Evolutionary conservation across 2,888 invertebrate species (phyloP).

Genomic region (Malacosoma neustria): DNA sequence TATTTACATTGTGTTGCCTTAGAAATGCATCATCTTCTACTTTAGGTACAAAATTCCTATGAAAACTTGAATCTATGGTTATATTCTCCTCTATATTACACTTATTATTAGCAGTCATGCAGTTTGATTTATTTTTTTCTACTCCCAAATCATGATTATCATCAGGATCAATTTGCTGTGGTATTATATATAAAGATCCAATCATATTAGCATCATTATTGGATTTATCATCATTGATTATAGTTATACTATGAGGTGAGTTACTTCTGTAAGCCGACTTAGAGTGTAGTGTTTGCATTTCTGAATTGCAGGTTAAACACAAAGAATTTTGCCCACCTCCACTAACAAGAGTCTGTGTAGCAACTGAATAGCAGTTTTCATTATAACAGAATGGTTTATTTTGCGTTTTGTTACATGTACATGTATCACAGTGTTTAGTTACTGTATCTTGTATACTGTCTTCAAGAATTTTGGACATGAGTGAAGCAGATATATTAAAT

Average conservation of each 20-base stretch:
- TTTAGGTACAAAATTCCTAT: constrained; percentile 27
- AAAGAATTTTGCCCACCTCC: constrained; percentile 68
- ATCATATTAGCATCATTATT: constrained; percentile 27
- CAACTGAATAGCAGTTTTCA: constrained; percentile 73
- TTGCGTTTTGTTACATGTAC: constrained; percentile 79
- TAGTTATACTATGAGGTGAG: constrained; percentile 47
- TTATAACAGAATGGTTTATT: constrained; percentile 70
- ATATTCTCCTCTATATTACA: constrained; percentile 29
- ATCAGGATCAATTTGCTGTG: constrained; percentile 32
- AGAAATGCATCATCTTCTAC: constrained; percentile 35
- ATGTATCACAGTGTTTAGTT: constrained; percentile 88
- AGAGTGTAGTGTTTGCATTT: constrained; percentile 57
- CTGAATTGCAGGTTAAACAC: constrained; percentile 78
- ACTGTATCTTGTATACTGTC: constrained; percentile 89
- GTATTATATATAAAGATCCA: constrained; percentile 45
- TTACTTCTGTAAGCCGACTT: constrained; percentile 53
- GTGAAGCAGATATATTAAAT: constrained; percentile 87
- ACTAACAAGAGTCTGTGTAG: constrained; percentile 75
- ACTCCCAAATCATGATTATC: constrained; percentile 17
- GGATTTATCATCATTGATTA: constrained; percentile 48
- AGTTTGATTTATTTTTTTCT: constrained; percentile 28
- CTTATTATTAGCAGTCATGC: constrained; percentile 22
- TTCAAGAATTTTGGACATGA: constrained; percentile 93
- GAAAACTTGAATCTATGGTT: constrained; percentile 22
- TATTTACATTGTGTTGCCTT: constrained; percentile 36